Conservation (phyloP, 2,888 invertebrate species). For the Eubasilissa splendida region DNA sequence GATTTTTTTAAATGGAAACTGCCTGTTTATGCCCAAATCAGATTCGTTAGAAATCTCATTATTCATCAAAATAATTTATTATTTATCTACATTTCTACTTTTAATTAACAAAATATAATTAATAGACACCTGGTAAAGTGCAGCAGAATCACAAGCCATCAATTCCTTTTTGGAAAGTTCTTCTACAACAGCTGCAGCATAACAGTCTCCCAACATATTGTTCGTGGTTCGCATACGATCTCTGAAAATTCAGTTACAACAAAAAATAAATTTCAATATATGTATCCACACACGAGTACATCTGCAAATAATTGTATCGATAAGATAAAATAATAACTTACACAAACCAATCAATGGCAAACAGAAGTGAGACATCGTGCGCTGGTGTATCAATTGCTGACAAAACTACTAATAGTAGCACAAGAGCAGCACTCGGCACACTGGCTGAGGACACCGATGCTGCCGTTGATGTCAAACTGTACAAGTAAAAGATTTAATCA, state of each 20-base stretch:
- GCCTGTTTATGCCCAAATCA: no score
- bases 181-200: conserved; percentile 89
- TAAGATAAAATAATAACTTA: conserved; percentile 67
- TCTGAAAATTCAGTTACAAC: conserved; percentile 67
- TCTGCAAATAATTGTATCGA: no score
- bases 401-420: conserved; percentile 84
- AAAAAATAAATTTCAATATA: background rate
- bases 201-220: conserved; percentile 91
- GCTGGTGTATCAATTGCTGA: conserved; percentile 88
- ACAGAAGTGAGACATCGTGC: conserved; percentile 85
- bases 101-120: background rate
- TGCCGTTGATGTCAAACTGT: conserved; percentile 85
- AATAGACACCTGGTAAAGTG: conserved; percentile 69
- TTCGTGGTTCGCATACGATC: conserved; percentile 90
- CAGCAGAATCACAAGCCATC: conserved; percentile 82
- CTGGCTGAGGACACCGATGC: conserved; percentile 92
- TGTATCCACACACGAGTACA: background rate
- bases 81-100: background rate
- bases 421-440: conserved; percentile 89
- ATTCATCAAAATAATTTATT: conserved; percentile 12
- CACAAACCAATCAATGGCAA: conserved; percentile 94
- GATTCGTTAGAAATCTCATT: background rate
- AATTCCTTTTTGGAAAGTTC: conserved; percentile 86
- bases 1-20: no score
- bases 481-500: conserved; percentile 51